Evolutionary conservation across 2,888 invertebrate species (phyloP), one percentile per base, ranked within the genome.

Genomic region (Metellina segmentata): DNA sequence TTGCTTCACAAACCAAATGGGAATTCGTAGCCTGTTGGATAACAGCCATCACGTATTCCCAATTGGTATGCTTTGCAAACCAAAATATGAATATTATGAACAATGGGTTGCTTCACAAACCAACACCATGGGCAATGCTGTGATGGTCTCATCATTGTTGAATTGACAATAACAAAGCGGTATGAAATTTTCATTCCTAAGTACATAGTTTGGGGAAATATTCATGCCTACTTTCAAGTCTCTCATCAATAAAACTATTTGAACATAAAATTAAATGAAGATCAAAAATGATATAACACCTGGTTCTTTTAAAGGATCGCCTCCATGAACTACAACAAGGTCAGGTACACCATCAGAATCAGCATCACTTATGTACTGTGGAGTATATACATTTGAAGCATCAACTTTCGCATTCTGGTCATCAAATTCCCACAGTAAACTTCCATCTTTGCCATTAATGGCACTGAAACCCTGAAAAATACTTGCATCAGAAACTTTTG

Each of bases 321-420:
- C 95, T 1, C 95, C 96, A 94, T 97, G 97, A 0, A 97, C 96
- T 0, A 96, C 96, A 51, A 97, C 95, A 48, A 94, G 85, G 94
- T 98, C 97, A 0, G 96, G 95, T 82, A 97, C 94, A 7, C 96
- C 96, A 95, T 97, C 98, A 9, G 93, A 94, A 94, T 97, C 96
- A 89, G 97, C 95, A 95, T 98, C 97, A 6, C 96, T 95, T 49
- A 97, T 96, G 93, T 96, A 96, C 94, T 97, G 97, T 0, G 97
- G 96, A 51, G 97, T 96, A 94, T 97, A 97, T 1, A 97, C 95
- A 94, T 94, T 95, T 93, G 94, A 93, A 19, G 93, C 93, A 85
- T 93, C 88, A 52, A 93, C 89, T 85, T 93, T 93, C 11, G 93
- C 93, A 89, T 89, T 79, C 8, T 90, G 78, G 81, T 93, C 92